These are phyloP conservation scores for Bilobella aurantiaca DNA, from an alignment of 1,140 invertebrate genomes.

Conservation along the genomic window DNA sequence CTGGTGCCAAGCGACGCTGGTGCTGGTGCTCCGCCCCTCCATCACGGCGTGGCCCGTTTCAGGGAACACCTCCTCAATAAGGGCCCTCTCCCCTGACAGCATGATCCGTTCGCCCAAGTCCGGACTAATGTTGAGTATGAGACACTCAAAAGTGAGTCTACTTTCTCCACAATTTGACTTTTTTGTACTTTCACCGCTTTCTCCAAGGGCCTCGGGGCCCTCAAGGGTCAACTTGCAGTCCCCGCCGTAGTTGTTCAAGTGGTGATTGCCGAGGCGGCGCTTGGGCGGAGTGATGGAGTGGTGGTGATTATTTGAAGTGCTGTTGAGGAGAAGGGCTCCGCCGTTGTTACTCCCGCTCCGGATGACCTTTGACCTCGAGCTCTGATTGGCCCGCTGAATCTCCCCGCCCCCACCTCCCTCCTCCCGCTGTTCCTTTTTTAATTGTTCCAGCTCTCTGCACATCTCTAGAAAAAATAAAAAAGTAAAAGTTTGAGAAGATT, in stretches of 20 bases:
- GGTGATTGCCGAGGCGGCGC: neutral
- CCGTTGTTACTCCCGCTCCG: neutral
- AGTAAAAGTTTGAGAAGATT: too few relatives aligned
- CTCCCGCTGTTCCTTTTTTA: constrained; percentile 53
- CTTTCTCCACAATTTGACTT: constrained; percentile 25
- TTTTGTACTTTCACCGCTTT: constrained; percentile 9
- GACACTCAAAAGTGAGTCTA: constrained; percentile 55
- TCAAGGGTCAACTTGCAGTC: neutral
- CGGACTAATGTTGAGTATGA: constrained; percentile 75
- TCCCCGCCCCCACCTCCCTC: neutral
- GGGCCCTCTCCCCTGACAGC: constrained; percentile 63
- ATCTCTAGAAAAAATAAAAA: constrained; percentile 49
- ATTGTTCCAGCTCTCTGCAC: constrained; percentile 61
- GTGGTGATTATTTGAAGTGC: neutral
- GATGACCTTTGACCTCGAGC: neutral
- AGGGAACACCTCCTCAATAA: constrained; percentile 61
- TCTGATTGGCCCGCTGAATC: too few relatives aligned
- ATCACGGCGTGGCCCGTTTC: constrained; percentile 74
- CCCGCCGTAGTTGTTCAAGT: neutral
- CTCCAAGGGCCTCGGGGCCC: neutral
- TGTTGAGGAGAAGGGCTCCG: neutral
- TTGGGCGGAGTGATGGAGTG: neutral
- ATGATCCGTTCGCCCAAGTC: constrained; percentile 78
- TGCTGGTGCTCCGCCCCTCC: constrained; percentile 64
- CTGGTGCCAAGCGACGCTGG: constrained; percentile 71